Base-by-base conservation (phyloP, 2,113 vertebrate genomes). In the Alaudala cheleensis region DNA sequence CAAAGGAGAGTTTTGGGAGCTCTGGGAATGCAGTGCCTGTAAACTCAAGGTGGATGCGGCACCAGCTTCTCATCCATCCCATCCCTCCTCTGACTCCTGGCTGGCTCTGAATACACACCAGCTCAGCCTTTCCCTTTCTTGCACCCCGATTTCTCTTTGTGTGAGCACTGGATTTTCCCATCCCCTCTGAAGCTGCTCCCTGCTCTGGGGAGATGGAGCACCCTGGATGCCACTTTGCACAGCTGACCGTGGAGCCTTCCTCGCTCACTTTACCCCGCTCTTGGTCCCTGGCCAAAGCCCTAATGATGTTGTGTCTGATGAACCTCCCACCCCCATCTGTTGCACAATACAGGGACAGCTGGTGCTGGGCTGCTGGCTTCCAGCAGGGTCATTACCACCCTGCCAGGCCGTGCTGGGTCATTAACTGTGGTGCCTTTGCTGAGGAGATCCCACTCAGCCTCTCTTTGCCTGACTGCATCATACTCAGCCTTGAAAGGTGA, bases 281-380 rank as follows among this genome's bases (percentile, higher is more conserved):
- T 53, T 92, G 92, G 88, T 86, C 73, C 26, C 1, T 66, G 84
- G 83, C 95, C 96, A 94, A 81, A 90, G 90, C 92, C 89, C 73
- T 95, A 91, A 95, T 5, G 50, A 89, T 94, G 92, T 94, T 94
- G 88, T 82, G 93, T 94, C 95, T 96, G 93, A 90, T 6, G 70
- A 93, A 94, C 90, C 88, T 96, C 96, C 94, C 93, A 97, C 70
- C 87, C 58, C 95, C 93, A 93, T 95, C 93, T 96, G 88, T 44
- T 90, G 79, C 66, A 93, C 88, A 90, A 64, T 67, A 14, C 88
- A 95, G 51, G 66, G 58, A 92, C 96, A 95, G 94, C 93, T 95
- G 96, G 92, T 95, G 78, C 92, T 71, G 92, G 94, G 94, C 86
- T 94, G 70, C 80, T 90, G 92, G 82, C 88, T 96, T 94, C 83